Conservation (phyloP, 2,888 invertebrate genomes). For the Drosophila borealis region DNA sequence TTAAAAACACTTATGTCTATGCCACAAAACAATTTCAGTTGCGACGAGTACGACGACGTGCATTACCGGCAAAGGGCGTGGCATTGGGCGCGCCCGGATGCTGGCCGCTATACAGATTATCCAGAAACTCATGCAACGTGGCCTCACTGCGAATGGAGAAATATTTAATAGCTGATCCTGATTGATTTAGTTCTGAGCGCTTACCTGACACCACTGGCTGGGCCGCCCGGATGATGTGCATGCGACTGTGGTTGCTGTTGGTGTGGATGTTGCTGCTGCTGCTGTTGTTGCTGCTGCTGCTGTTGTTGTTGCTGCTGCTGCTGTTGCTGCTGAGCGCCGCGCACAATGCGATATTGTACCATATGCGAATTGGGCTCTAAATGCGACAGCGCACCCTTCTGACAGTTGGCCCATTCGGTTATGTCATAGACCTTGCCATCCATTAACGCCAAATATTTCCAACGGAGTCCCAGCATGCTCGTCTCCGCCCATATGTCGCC, state of each 20-base stretch:
- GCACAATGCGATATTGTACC: slow-evolving; percentile 88
- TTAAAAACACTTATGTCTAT: slow-evolving; percentile 67
- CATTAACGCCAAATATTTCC: slow-evolving; percentile 98
- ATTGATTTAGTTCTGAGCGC: background rate
- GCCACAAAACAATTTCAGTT: slow-evolving; percentile 67
- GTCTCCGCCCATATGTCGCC: slow-evolving; percentile 99
- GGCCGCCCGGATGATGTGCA: slow-evolving; percentile 66
- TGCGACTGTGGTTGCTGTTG: slow-evolving; percentile 75
- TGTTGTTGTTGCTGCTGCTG: slow-evolving; percentile 82
- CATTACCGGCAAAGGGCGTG: slow-evolving; percentile 74
- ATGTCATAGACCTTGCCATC: slow-evolving; percentile 98
- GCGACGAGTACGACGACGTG: slow-evolving; percentile 83
- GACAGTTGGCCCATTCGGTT: slow-evolving; percentile 98
- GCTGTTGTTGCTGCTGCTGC: slow-evolving; percentile 75
- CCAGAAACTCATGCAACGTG: slow-evolving; percentile 84
- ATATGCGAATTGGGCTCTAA: slow-evolving; percentile 95
- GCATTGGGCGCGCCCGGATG: slow-evolving; percentile 81
- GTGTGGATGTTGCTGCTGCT: slow-evolving; percentile 72
- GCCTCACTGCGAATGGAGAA: slow-evolving; percentile 77
- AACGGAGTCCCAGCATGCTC: slow-evolving; percentile 93
- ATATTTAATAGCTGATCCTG: background rate
- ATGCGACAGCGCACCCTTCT: slow-evolving; percentile 88
- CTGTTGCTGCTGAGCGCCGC: slow-evolving; percentile 84
- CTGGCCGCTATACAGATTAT: slow-evolving; percentile 85
- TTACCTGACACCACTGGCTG: slow-evolving; percentile 66